Conservation (phyloP, 2,888 invertebrate species). For the Micoletzkya japonica region DNA sequence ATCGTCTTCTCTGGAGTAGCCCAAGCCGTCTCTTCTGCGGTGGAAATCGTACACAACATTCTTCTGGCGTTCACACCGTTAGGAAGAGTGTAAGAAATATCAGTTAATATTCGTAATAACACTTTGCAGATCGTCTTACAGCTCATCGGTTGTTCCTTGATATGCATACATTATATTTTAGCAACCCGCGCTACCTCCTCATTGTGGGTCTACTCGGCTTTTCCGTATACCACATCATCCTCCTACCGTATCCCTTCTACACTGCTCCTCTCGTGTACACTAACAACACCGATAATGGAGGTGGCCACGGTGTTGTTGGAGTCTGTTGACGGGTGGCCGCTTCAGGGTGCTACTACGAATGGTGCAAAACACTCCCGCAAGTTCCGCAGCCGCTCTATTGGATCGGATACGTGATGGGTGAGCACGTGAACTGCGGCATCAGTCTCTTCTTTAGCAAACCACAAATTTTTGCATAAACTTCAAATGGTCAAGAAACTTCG, state of each 20-base stretch:
- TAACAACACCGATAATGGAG: not conserved
- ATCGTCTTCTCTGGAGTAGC: constrained; percentile 14
- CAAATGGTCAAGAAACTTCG: too few relatives aligned
- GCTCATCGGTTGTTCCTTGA: not conserved
- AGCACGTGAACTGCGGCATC: too few relatives aligned
- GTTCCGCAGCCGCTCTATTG: constrained; percentile 20
- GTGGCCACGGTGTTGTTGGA: too few relatives aligned
- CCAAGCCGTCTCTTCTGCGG: constrained; percentile 2
- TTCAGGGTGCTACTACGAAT: constrained; percentile 22
- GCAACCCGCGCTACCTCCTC: constrained; percentile 9
- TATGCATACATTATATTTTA: not conserved
- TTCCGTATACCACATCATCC: constrained; percentile 12
- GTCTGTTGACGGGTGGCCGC: too few relatives aligned
- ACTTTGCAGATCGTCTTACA: too few relatives aligned
- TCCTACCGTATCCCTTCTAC: not conserved
- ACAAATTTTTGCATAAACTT: too few relatives aligned
- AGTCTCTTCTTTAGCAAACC: too few relatives aligned
- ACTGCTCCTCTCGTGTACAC: constrained; percentile 4
- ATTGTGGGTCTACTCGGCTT: constrained; percentile 12
- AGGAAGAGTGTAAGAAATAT: constrained; percentile 13
- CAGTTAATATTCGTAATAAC: not conserved
- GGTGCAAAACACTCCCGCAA: constrained; percentile 12
- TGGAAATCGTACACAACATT: constrained; percentile 9
- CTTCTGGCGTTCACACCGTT: constrained; percentile 17
- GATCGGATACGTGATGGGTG: constrained; percentile 10